Percentiles rank a stretch among this genome's conserved stretches.
phyloP scores from a whole-genome alignment of 1,140 invertebrate genomes.

The Planococcus citri region DNA sequence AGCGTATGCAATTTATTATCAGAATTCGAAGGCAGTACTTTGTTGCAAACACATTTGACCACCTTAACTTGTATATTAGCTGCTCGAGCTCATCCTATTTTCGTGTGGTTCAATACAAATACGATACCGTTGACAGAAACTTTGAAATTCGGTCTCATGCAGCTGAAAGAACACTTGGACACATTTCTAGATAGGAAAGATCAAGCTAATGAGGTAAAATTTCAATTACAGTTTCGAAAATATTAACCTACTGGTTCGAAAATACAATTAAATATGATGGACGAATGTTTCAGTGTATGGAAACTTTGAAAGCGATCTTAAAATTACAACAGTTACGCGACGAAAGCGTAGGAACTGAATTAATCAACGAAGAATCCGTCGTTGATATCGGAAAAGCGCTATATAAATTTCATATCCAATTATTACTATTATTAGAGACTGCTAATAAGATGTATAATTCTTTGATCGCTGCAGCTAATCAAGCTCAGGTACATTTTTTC shows the following conservation, averaged over 20 bases:
- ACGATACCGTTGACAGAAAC: conserved; percentile 52
- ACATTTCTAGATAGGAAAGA: conserved; percentile 86
- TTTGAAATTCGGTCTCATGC: conserved; percentile 77
- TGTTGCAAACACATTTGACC: conserved; percentile 46
- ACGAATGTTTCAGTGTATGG: conserved; percentile 46
- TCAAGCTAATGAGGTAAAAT: conserved; percentile 68
- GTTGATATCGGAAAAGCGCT: conserved; percentile 66
- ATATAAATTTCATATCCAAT: conserved; percentile 88
- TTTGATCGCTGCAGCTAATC: conserved; percentile 41
- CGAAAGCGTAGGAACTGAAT: conserved; percentile 30
- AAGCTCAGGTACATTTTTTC: conserved; percentile 34
- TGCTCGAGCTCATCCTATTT: conserved; percentile 46
- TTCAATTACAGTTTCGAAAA: no score
- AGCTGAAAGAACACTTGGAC: conserved; percentile 88
- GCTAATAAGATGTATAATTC: conserved; percentile 74
- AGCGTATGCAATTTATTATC: conserved; percentile 39
- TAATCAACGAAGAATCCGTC: conserved; percentile 44
- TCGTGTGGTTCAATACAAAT: conserved; percentile 56
- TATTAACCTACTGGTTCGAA: background rate
- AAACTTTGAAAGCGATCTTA: conserved; percentile 55
- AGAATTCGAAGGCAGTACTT: conserved; percentile 33
- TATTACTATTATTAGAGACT: conserved; percentile 77
- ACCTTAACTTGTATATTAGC: conserved; percentile 48
- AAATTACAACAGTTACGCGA: conserved; percentile 60
- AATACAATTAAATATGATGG: conserved; percentile 1